These are phyloP conservation scores for Macrosoma leucophasiata DNA, from an alignment of 2,888 invertebrate species.

Conservation along the genomic window DNA sequence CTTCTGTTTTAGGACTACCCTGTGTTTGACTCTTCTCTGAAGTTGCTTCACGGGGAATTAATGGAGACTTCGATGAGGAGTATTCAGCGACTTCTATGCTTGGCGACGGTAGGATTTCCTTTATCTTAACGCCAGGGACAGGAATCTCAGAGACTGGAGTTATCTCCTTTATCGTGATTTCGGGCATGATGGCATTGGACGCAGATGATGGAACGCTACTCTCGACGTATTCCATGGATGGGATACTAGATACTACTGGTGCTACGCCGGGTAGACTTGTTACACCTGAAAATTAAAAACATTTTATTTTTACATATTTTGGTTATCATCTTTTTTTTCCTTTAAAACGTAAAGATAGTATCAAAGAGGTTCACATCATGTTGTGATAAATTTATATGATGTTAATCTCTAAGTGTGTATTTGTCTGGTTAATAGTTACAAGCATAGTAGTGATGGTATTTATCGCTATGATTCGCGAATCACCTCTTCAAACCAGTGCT, in stretches of 20 bases:
- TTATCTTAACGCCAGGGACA: constrained; percentile 60
- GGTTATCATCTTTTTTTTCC: too few relatives aligned
- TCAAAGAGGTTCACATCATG: too few relatives aligned
- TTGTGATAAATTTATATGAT: too few relatives aligned
- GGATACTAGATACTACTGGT: constrained; percentile 33
- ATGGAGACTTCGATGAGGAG: constrained; percentile 59
- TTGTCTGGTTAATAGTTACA: too few relatives aligned
- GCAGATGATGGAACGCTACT: constrained; percentile 31
- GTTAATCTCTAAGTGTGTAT: too few relatives aligned
- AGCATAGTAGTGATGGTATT: too few relatives aligned
- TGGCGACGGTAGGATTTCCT: constrained; percentile 59
- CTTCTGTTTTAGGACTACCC: constrained; percentile 36
- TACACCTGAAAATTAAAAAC: constrained; percentile 47
- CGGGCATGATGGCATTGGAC: constrained; percentile 46
- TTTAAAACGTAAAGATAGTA: too few relatives aligned
- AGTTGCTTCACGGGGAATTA: constrained; percentile 60
- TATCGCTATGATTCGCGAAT: too few relatives aligned
- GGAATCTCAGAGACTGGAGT: constrained; percentile 73
- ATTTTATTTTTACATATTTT: neutral
- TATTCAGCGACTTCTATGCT: constrained; percentile 57
- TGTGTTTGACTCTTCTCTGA: constrained; percentile 43
- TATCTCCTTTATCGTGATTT: constrained; percentile 77
- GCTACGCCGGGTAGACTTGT: constrained; percentile 47
- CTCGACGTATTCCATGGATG: constrained; percentile 33
- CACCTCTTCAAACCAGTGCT: too few relatives aligned